Evolutionary conservation across 1,140 invertebrate species (phyloP).

Genomic region (Drosophila oshimai): DNA sequence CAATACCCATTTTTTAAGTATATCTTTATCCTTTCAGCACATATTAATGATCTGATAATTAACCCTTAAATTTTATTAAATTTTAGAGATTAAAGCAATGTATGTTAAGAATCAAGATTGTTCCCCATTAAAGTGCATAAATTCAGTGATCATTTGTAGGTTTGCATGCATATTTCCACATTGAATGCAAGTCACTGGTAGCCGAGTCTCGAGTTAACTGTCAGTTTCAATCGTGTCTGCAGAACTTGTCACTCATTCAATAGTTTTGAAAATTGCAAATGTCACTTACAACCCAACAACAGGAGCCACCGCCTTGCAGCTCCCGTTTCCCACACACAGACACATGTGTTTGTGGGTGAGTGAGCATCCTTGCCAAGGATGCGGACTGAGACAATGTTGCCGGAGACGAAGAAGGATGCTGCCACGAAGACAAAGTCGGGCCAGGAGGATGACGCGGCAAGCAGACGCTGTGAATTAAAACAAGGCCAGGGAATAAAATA

Average conservation of each 20-base stretch:
- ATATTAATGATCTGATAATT: no score
- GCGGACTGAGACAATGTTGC: slow-evolving; percentile 69
- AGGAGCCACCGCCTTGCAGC: slow-evolving; percentile 18
- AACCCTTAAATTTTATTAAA: background rate
- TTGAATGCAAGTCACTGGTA: slow-evolving; percentile 32
- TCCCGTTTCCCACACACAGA: slow-evolving; percentile 12
- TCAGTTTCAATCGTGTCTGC: slow-evolving; percentile 82
- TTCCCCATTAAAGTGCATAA: background rate
- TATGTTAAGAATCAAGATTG: background rate
- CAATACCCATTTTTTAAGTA: slow-evolving; percentile 42
- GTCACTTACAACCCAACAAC: slow-evolving; percentile 76
- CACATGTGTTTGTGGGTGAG: slow-evolving; percentile 22
- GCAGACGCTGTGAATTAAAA: slow-evolving; percentile 80
- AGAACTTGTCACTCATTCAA: slow-evolving; percentile 82
- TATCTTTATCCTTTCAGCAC: no score
- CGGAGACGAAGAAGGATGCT: slow-evolving; percentile 25
- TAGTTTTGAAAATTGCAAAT: slow-evolving; percentile 82
- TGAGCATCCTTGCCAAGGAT: slow-evolving; percentile 65
- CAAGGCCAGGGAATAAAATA: slow-evolving; percentile 80
- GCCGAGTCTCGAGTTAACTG: slow-evolving; percentile 54
- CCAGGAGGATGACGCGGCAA: slow-evolving; percentile 66
- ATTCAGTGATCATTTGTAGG: slow-evolving; percentile 23
- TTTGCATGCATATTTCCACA: background rate
- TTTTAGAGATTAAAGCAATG: no score
- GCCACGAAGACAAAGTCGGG: slow-evolving; percentile 46